phyloP scores from a whole-genome alignment of 2,113 vertebrate genomes.

The Pedetes capensis region DNA sequence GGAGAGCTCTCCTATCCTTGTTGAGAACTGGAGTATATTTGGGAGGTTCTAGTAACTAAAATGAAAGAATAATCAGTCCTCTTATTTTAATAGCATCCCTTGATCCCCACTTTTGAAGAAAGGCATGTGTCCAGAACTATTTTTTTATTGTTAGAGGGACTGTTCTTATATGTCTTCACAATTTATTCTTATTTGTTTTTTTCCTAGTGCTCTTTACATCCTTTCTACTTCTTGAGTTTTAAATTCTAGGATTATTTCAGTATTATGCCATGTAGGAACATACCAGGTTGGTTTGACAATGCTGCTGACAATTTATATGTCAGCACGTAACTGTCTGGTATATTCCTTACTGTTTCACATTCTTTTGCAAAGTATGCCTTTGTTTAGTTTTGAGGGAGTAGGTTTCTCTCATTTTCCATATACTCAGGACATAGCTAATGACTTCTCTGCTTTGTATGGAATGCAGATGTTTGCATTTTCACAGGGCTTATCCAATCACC shows the following conservation, averaged over 20 bases:
- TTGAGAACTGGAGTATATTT: constrained; percentile 40
- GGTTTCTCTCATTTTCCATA: constrained; percentile 42
- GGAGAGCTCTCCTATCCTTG: constrained; percentile 37
- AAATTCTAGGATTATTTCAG: not conserved
- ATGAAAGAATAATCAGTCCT: not conserved
- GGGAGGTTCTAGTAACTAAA: not conserved
- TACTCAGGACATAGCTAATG: constrained; percentile 10
- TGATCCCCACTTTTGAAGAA: not conserved
- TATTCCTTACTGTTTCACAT: constrained; percentile 56
- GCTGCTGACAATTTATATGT: constrained; percentile 37
- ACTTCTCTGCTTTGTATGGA: constrained; percentile 35
- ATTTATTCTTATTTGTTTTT: constrained; percentile 1
- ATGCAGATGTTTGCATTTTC: constrained; percentile 56
- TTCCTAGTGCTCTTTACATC: not conserved
- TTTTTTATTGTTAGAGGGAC: not conserved
- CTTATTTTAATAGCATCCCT: not conserved
- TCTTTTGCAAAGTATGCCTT: constrained; percentile 61
- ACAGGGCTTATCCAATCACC: not conserved
- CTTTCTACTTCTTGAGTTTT: constrained; percentile 10
- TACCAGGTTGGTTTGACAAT: not conserved
- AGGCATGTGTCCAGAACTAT: not conserved
- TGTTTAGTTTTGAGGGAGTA: constrained; percentile 69
- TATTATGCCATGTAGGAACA: not conserved
- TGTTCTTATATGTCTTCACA: not conserved
- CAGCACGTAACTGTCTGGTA: constrained; percentile 36